Evolutionary conservation across 2,888 invertebrate species (phyloP).

Genomic region (Sesia apiformis): DNA sequence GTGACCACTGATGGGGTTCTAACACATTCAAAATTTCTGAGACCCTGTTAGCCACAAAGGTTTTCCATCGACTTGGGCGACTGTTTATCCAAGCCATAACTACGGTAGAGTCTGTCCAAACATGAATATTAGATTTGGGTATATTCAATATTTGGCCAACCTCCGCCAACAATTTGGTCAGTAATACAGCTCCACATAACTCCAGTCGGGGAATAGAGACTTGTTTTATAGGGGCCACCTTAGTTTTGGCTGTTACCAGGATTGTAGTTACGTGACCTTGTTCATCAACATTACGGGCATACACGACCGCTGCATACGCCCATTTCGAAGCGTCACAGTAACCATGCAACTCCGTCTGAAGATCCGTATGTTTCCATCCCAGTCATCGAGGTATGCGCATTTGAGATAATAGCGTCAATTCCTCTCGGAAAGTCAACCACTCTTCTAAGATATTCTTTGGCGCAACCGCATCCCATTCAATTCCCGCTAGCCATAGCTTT

Average conservation of each 20-base stretch:
- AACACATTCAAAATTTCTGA: constrained; percentile 12
- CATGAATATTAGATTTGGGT: constrained; percentile 1
- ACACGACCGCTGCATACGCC: constrained; percentile 13
- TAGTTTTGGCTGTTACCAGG: neutral
- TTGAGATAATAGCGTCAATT: neutral
- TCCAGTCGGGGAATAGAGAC: constrained; percentile 14
- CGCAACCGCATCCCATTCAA: too few species aligned
- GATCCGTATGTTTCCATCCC: neutral
- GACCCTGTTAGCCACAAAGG: constrained; percentile 17
- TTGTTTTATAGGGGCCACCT: constrained; percentile 5
- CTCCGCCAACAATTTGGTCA: constrained; percentile 7
- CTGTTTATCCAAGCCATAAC: constrained; percentile 14
- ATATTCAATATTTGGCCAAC: constrained; percentile 1
- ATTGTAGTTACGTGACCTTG: neutral
- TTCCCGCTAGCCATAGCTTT: too few species aligned
- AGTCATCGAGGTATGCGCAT: constrained; percentile 8
- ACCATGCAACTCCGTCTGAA: constrained; percentile 10
- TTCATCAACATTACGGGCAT: constrained; percentile 2
- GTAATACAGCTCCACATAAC: constrained; percentile 11
- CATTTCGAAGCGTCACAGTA: constrained; percentile 12
- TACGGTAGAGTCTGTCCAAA: constrained; percentile 17
- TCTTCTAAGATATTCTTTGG: too few species aligned
- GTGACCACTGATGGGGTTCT: constrained; percentile 11
- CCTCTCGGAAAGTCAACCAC: too few species aligned
- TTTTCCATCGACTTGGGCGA: constrained; percentile 18